These are phyloP conservation scores for Carapus acus DNA, from an alignment of 2,797 vertebrate genomes.

Conservation along the genomic window DNA sequence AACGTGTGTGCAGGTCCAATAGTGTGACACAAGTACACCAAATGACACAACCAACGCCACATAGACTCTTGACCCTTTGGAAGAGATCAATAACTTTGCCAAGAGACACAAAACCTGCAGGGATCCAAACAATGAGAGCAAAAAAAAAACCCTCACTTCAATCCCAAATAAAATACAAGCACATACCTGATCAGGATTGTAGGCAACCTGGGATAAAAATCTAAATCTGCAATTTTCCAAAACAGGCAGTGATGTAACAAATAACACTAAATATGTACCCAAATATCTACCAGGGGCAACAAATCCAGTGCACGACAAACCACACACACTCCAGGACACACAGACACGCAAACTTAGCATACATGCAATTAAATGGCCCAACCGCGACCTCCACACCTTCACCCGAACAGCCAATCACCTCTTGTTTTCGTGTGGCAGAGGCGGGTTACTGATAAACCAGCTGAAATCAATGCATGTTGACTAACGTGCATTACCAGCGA, in stretches of 20 bases:
- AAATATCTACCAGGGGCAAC: not conserved
- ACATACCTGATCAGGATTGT: conserved; percentile 9
- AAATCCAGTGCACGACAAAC: conserved; percentile 5
- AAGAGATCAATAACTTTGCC: not conserved
- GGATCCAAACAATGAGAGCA: no score
- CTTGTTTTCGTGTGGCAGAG: conserved; percentile 39
- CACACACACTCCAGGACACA: not conserved
- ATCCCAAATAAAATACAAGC: conserved; percentile 47
- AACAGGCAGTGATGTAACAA: not conserved
- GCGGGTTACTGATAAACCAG: conserved; percentile 68
- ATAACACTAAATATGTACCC: not conserved
- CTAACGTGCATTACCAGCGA: conserved; percentile 14
- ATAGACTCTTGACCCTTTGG: not conserved
- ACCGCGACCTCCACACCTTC: conserved; percentile 20
- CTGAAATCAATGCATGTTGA: conserved; percentile 50
- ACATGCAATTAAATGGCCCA: conserved; percentile 7
- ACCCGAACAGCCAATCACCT: conserved; percentile 48
- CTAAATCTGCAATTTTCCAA: conserved; percentile 7
- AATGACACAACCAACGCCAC: not conserved
- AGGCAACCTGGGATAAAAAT: conserved; percentile 5
- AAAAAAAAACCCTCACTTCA: no score
- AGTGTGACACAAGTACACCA: no score
- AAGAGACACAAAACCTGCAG: no score
- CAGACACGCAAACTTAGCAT: conserved; percentile 11
- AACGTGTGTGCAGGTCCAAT: not conserved